These are phyloP conservation scores for Lysandra coridon DNA, from an alignment of 2,888 invertebrate genomes.

Conservation along the genomic window DNA sequence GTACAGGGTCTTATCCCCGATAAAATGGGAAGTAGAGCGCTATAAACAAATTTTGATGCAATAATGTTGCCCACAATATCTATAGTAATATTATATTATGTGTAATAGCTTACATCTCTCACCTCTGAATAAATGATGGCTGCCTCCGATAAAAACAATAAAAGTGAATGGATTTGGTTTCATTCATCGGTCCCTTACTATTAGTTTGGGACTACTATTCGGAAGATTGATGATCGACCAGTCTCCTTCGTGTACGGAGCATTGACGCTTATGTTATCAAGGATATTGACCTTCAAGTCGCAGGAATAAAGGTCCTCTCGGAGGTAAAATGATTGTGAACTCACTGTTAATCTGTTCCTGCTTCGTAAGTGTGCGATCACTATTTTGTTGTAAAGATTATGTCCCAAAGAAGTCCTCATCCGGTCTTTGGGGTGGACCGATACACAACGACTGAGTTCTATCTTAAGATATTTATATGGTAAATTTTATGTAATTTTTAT, in stretches of 20 bases:
- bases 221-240: slow-evolving; percentile 52
- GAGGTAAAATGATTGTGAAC: slow-evolving; percentile 32
- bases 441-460: slow-evolving; percentile 50
- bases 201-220: slow-evolving; percentile 34
- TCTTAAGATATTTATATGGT: slow-evolving; percentile 38
- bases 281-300: neutral
- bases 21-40: too few species aligned
- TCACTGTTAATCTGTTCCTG: slow-evolving; percentile 67
- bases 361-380: slow-evolving; percentile 72
- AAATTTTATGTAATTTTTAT: too few species aligned
- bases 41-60: too few species aligned
- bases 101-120: neutral
- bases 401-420: slow-evolving; percentile 75
- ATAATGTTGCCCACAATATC: too few species aligned
- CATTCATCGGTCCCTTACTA: slow-evolving; percentile 27
- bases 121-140: slow-evolving; percentile 8
- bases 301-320: neutral
- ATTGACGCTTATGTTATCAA: neutral
- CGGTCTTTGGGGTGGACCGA: slow-evolving; percentile 60
- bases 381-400: slow-evolving; percentile 79
- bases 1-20: too few species aligned
- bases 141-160: slow-evolving; percentile 3
- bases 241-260: slow-evolving; percentile 52
- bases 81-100: too few species aligned
- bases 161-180: slow-evolving; percentile 9